A percentile compares a stretch with the other conserved stretches of the same genome.
These are phyloP conservation scores for Subacronicta megacephala DNA, from an alignment of 2,888 invertebrate species.

Conservation along the genomic window DNA sequence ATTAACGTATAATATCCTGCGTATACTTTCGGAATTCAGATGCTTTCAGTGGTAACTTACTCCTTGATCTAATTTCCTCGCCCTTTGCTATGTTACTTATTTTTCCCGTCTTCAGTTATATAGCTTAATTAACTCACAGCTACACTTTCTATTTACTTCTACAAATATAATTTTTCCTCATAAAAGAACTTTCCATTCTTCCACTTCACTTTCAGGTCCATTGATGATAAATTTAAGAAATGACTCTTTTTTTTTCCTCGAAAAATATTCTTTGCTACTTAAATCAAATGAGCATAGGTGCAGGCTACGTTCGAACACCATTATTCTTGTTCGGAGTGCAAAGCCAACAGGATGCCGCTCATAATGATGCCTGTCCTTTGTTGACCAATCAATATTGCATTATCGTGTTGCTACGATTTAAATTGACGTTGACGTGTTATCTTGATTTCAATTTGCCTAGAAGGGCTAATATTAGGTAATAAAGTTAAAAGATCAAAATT, in stretches of 20 bases:
- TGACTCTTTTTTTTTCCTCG: no score
- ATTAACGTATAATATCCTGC: background rate
- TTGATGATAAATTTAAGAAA: background rate
- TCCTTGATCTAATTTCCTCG: background rate
- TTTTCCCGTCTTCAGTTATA: background rate
- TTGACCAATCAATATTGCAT: conserved; percentile 31
- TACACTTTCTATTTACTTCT: background rate
- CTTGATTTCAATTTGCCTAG: no score
- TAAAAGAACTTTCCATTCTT: background rate
- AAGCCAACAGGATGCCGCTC: conserved; percentile 9
- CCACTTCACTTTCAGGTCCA: background rate
- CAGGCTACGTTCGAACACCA: background rate
- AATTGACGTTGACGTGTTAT: conserved; percentile 21
- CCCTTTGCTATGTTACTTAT: background rate
- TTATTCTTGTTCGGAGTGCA: conserved; percentile 2
- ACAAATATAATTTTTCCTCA: no score
- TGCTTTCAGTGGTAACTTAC: background rate
- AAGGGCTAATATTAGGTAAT: no score
- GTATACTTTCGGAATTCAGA: background rate
- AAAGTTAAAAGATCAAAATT: no score
- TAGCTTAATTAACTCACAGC: background rate
- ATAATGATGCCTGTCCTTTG: conserved; percentile 29
- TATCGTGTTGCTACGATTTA: conserved; percentile 24
- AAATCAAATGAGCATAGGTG: no score
- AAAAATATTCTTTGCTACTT: no score